These are phyloP conservation scores for Tamandua tetradactyla DNA, from an alignment of 2,797 vertebrate species.

Conservation along the genomic window DNA sequence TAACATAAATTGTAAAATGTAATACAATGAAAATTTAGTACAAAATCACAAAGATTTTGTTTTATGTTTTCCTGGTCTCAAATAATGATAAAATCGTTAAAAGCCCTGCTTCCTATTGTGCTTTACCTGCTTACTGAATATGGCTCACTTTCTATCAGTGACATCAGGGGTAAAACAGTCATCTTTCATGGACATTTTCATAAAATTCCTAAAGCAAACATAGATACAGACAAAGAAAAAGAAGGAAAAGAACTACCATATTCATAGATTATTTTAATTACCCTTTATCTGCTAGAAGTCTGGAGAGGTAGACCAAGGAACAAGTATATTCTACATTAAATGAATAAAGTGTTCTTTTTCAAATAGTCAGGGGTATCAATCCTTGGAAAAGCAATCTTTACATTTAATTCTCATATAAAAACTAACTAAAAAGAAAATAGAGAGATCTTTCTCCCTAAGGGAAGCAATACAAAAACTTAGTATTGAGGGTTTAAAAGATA, in stretches of 20 bases:
- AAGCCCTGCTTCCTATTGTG: neutral
- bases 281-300: neutral
- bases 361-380: neutral
- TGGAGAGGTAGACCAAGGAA: neutral
- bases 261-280: conserved; percentile 48
- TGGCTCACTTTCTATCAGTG: neutral
- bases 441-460: neutral
- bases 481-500: neutral
- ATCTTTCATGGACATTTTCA: neutral
- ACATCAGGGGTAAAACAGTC: neutral
- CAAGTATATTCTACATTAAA: conserved; percentile 9
- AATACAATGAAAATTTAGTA: conserved; percentile 26
- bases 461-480: neutral
- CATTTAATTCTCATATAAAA: conserved; percentile 13
- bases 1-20: neutral
- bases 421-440: neutral
- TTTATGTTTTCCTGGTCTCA: neutral
- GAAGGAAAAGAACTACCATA: neutral
- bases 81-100: neutral
- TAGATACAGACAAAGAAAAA: neutral
- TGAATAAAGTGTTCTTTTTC: neutral
- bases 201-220: neutral
- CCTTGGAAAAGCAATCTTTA: neutral
- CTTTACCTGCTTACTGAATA: neutral
- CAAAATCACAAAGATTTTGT: neutral